Base-by-base conservation (phyloP, 23 tunicate species). In the Ascidia mentula region DNA sequence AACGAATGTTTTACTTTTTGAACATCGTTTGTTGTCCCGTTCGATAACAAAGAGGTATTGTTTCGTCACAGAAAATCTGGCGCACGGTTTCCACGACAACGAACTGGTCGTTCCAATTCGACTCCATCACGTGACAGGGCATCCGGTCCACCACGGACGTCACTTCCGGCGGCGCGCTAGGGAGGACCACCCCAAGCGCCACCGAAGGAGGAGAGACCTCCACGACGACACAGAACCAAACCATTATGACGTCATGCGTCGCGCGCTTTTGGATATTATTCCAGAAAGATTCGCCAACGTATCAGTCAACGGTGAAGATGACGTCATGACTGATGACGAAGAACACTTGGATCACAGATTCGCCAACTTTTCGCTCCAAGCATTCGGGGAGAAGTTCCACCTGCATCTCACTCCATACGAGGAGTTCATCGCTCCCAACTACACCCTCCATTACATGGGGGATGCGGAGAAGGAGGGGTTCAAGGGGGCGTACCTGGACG, bases 391-490 rank as follows among this genome's bases (percentile, higher is more conserved):
- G 46, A 36, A 38, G 18, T 84, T 93, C 72, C 80, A 46, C 17
- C 72, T 93, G 34, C 93, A 88, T 72, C 71, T 93, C 26, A 80
- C 89, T 31, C 98, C 98, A 5, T 93, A 82, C 60, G 80, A 85
- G 18, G 89, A 75, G 8, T 93, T 93, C 72, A 83, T 93, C 0
- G 88, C 98, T 32, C 98, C 98, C 18, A 84, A 81, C n/a, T 93
- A 89, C 81, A 83, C 98, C 34, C 84, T 88, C 61, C 87, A 89
- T 26, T 88, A 81, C 73, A 79, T 80, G 73, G 98, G 89, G 31
- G 78, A 88, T 37, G 80, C 87, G 0, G 69, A 46, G 31, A 61
- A 69, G 36, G 93, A 88, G 38, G 75, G 42, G 33, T 60, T 45
- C 36, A 69, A 75, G 31, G 86, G 89, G 40, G 82, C 89, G 17